Base-by-base conservation (phyloP, 2,888 invertebrate genomes). In the Tipula vernalis region DNA sequence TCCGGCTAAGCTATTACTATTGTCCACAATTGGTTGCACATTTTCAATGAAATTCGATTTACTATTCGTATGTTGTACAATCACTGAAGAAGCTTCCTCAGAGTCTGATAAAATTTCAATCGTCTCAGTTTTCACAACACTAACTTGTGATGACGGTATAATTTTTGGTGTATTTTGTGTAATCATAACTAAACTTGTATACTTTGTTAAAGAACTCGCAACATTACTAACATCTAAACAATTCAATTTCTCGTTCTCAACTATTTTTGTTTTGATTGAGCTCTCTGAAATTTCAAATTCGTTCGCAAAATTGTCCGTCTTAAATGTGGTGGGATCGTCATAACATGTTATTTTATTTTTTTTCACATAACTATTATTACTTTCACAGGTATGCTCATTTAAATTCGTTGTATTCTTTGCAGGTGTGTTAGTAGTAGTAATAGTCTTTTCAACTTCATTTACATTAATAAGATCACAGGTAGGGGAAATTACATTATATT, bases 101-200 rank as follows among this genome's bases (percentile, higher is more conserved):
- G 92, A 89, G 87, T 90, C 91, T 87, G 92, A 94, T 91, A 95
- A 93, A 89, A 95, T 92, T 90, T 94, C 95, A 90, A 95, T 95
- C 90, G 95, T 95, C 91, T 95, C 95, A 89, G 94, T 94, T 90
- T 95, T 95, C 91, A 95, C 94, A 89, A 96, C 95, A 92, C 94
- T 95, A 90, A 96, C 95, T 91, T 93, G 93, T 88, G 93, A 92
- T 89, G 91, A 92, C 47, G 44, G 86, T 6, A 8, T 12, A 71
- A 18, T n/a, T n/a, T 8, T 13, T 86, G 91, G 93, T 89, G 87
- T 90, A 91, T 95, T 95, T 93, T 96, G 96, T 90, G 96, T 96
- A 92, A 97, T 97, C 96, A 96, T 96, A 92, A 97, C 96, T 93
- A 96, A 94, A 93, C 96, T 96, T 90, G 96, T 96, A 91, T 96